Conservation (phyloP, 2,888 invertebrate species). For the Ellobium chinense region DNA sequence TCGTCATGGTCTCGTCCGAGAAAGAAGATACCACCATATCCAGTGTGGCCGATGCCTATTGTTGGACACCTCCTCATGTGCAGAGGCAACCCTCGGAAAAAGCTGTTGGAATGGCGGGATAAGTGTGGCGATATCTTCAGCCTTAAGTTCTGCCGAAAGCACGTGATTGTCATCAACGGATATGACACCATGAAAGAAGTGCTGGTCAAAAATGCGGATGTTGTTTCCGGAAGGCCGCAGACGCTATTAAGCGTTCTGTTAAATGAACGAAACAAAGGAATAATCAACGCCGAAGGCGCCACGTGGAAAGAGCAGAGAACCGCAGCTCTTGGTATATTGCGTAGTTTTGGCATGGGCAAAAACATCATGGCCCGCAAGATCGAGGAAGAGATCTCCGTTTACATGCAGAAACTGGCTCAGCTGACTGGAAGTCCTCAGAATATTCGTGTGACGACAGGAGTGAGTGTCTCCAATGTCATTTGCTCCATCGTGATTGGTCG, state of each 20-base stretch:
- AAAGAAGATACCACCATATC: constrained; percentile 34
- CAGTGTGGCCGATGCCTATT: constrained; percentile 20
- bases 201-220: constrained; percentile 44
- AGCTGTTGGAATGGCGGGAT: constrained; percentile 16
- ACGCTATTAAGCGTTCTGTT: not conserved
- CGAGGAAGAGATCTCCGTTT: not conserved
- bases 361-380: not conserved
- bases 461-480: not conserved
- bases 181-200: constrained; percentile 43
- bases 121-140: constrained; percentile 46
- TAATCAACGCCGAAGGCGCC: not conserved
- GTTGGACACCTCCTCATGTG: constrained; percentile 31
- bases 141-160: constrained; percentile 21
- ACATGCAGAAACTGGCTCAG: not conserved
- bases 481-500: not conserved
- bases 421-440: not conserved
- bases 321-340: not conserved
- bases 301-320: not conserved
- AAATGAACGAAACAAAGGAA: not conserved
- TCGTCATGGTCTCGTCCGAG: not conserved
- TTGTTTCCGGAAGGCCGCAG: constrained; percentile 30
- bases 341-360: constrained; percentile 1
- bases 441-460: not conserved
- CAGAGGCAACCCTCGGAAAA: not conserved
- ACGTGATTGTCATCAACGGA: constrained; percentile 44